Percentiles rank a stretch among this genome's conserved stretches.
phyloP scores from a whole-genome alignment of 2,888 invertebrate species.

The Agonopterix alstromeriana region DNA sequence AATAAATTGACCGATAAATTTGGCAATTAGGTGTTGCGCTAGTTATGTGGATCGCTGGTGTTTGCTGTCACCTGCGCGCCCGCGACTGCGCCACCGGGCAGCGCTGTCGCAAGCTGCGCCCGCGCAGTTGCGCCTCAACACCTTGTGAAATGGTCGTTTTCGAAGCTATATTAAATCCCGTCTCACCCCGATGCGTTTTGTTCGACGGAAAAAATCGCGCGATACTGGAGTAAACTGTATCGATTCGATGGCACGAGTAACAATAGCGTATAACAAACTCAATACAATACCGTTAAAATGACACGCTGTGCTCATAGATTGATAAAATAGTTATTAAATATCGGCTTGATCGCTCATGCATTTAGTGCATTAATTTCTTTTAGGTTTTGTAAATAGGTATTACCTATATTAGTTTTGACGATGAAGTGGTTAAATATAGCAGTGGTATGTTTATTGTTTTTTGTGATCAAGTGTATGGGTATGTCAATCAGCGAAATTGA shows the following conservation, averaged over 20 bases:
- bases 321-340: slow-evolving; percentile 24
- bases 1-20: slow-evolving; percentile 55
- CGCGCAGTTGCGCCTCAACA: slow-evolving; percentile 54
- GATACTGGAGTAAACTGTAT: slow-evolving; percentile 21
- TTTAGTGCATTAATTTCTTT: slow-evolving; percentile 20
- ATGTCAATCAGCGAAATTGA: slow-evolving; percentile 55
- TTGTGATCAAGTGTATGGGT: slow-evolving; percentile 46
- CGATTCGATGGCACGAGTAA: slow-evolving; percentile 2
- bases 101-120: slow-evolving; percentile 50
- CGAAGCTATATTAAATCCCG: slow-evolving; percentile 68
- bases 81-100: slow-evolving; percentile 9
- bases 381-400: not conserved
- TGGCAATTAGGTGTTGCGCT: slow-evolving; percentile 60
- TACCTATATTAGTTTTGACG: slow-evolving; percentile 2
- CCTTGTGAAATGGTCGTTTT: slow-evolving; percentile 75
- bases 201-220: slow-evolving; percentile 53
- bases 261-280: slow-evolving; percentile 16
- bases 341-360: slow-evolving; percentile 17
- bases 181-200: slow-evolving; percentile 60
- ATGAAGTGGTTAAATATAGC: slow-evolving; percentile 43
- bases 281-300: slow-evolving; percentile 45
- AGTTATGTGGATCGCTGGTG: slow-evolving; percentile 28
- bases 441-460: slow-evolving; percentile 38
- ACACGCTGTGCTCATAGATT: slow-evolving; percentile 33
- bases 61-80: slow-evolving; percentile 31